These are phyloP conservation scores for Ooceraea biroi DNA, from an alignment of 1,140 invertebrate genomes.

Conservation along the genomic window DNA sequence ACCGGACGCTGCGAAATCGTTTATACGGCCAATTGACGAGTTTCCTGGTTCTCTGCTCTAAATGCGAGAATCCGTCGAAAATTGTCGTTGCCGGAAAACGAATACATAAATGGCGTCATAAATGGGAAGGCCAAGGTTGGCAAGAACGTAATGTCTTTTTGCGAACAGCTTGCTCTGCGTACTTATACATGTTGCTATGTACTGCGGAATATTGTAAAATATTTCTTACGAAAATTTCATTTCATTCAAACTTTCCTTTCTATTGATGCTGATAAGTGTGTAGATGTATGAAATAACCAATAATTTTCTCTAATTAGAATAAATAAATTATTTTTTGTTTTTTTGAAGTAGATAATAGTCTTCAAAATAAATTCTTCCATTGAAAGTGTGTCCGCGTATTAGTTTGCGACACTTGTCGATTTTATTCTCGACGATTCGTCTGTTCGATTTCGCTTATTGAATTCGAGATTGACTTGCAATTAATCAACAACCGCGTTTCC, in stretches of 20 bases:
- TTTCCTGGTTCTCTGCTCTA: constrained; percentile 17
- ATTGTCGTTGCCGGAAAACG: constrained; percentile 20
- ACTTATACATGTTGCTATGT: too few species aligned
- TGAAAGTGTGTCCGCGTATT: neutral
- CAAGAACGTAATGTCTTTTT: neutral
- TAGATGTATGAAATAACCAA: neutral
- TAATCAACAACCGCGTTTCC: neutral
- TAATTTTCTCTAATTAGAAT: neutral
- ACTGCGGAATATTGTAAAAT: too few species aligned
- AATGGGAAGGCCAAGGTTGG: neutral
- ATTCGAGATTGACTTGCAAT: neutral
- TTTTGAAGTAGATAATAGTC: neutral
- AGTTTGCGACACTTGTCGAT: neutral
- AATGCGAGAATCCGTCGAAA: neutral
- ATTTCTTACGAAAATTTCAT: too few species aligned
- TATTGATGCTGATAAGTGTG: too few species aligned
- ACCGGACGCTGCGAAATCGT: constrained; percentile 47
- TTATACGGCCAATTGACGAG: constrained; percentile 30
- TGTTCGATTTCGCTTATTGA: neutral
- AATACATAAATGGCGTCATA: neutral
- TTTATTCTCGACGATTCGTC: neutral
- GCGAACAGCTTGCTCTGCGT: too few species aligned
- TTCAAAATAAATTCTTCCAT: neutral
- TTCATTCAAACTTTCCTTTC: too few species aligned
- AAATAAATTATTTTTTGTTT: too few species aligned